Percentiles rank a stretch among this genome's conserved stretches.
Evolutionary conservation across 2,113 vertebrate species (phyloP).

Genomic region (Ciconia stormi): DNA sequence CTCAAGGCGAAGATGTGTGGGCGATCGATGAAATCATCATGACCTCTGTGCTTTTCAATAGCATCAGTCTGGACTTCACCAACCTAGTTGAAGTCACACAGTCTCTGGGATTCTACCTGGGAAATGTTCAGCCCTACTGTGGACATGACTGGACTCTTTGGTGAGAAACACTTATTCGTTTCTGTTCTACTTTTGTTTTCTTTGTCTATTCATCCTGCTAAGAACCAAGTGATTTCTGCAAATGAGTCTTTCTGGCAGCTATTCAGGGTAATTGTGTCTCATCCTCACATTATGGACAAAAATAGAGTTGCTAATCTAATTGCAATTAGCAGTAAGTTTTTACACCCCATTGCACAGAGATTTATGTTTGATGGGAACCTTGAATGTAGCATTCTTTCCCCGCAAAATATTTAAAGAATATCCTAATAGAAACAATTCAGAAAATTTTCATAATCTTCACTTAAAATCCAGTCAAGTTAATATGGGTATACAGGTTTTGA

Average conservation of each 20-base stretch:
- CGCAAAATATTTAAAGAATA: slow-evolving; percentile 44
- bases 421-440: background rate
- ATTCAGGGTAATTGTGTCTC: slow-evolving; percentile 24
- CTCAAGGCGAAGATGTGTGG: slow-evolving; percentile 94
- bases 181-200: background rate
- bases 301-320: slow-evolving; percentile 50
- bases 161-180: slow-evolving; percentile 69
- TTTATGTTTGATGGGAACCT: slow-evolving; percentile 48
- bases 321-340: slow-evolving; percentile 68
- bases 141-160: slow-evolving; percentile 97
- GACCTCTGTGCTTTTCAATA: slow-evolving; percentile 96
- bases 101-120: slow-evolving; percentile 95
- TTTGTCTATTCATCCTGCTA: background rate
- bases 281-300: slow-evolving; percentile 11
- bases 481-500: background rate
- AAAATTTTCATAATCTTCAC: background rate
- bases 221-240: slow-evolving; percentile 39
- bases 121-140: slow-evolving; percentile 95
- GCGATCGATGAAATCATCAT: slow-evolving; percentile 97
- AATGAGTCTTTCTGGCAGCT: slow-evolving; percentile 16
- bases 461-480: slow-evolving; percentile 7
- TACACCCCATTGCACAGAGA: slow-evolving; percentile 35
- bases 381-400: slow-evolving; percentile 18
- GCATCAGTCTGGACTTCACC: slow-evolving; percentile 95
- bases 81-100: slow-evolving; percentile 96